Evolutionary conservation across 2,888 invertebrate species (phyloP).

Genomic region (Palloptera scutellata): DNA sequence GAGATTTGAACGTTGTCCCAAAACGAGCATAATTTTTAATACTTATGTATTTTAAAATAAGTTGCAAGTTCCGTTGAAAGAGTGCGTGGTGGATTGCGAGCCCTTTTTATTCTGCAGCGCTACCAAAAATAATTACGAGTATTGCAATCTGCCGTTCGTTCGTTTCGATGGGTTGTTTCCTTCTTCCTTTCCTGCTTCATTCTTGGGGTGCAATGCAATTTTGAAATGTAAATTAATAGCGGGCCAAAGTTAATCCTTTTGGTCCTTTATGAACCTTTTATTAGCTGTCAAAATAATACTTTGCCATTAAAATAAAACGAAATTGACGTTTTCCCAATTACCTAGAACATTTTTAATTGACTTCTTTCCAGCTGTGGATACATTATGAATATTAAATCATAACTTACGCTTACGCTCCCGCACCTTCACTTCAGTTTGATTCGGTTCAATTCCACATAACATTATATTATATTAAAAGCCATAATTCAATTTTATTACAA

Average conservation of each 20-base stretch:
- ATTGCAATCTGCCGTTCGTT: constrained; percentile 30
- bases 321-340: constrained; percentile 23
- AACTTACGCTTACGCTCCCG: background rate
- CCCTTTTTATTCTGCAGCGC: background rate
- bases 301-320: constrained; percentile 10
- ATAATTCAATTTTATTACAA: constrained; percentile 63
- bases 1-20: background rate
- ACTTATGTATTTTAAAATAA: background rate
- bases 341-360: constrained; percentile 18
- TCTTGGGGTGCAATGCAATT: constrained; percentile 49
- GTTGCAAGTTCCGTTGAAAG: background rate
- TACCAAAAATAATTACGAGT: constrained; percentile 26
- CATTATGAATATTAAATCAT: constrained; percentile 30
- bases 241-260: constrained; percentile 28
- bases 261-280: constrained; percentile 18
- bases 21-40: constrained; percentile 16
- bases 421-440: background rate
- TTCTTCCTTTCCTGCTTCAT: background rate
- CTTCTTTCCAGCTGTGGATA: constrained; percentile 4
- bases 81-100: background rate
- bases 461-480: constrained; percentile 50
- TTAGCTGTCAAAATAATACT: constrained; percentile 27
- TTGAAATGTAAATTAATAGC: constrained; percentile 62
- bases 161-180: background rate
- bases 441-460: background rate